phyloP scores from a whole-genome alignment of 2,888 invertebrate genomes.

The Drosophila rellima region DNA sequence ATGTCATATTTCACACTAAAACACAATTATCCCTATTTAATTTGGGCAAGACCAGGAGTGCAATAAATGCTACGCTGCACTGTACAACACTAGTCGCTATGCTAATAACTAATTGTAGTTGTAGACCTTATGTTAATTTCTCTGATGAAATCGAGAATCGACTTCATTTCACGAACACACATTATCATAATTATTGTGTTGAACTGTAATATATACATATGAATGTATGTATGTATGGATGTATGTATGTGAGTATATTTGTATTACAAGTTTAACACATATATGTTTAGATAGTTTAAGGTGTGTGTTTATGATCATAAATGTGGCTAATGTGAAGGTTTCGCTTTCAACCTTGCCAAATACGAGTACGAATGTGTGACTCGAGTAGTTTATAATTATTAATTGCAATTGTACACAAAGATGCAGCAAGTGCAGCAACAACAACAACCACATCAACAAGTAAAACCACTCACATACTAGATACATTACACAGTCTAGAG shows the following conservation, averaged over 20 bases:
- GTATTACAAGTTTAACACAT: not conserved
- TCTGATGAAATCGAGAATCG: conserved; percentile 3
- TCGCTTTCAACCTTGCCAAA: not conserved
- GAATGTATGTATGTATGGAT: not conserved
- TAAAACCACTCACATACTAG: not conserved
- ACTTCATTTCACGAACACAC: not conserved
- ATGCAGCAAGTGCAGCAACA: conserved; percentile 2
- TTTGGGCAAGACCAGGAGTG: not conserved
- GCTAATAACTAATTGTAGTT: conserved; percentile 3
- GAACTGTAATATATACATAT: not conserved
- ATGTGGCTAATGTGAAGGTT: not conserved
- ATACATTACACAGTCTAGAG: not conserved
- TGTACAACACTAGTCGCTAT: conserved; percentile 23
- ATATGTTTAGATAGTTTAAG: not conserved
- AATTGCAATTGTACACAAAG: conserved; percentile 11
- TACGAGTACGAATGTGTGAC: conserved; percentile 6
- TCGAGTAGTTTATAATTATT: conserved; percentile 19
- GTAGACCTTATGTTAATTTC: not conserved
- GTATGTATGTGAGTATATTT: not conserved
- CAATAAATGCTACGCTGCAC: conserved; percentile 4
- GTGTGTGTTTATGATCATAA: conserved; percentile 6
- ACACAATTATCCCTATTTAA: not conserved
- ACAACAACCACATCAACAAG: not conserved
- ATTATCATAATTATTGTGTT: conserved; percentile 7
- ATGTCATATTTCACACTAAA: not conserved